These are phyloP conservation scores for Nasonia giraulti DNA, from an alignment of 1,140 invertebrate species.

Conservation along the genomic window DNA sequence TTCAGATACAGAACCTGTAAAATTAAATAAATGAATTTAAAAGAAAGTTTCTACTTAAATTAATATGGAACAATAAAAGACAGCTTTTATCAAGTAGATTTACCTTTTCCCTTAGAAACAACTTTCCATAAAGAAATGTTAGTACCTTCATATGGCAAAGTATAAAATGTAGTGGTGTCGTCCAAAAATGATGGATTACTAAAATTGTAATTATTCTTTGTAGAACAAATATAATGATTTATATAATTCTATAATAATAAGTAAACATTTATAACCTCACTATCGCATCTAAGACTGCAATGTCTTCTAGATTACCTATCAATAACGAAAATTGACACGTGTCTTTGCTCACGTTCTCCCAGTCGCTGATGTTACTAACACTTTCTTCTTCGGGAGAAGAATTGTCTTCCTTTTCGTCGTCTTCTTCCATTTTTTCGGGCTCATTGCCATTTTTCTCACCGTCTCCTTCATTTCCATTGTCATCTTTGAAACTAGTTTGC, in stretches of 20 bases:
- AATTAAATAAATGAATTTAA: not conserved
- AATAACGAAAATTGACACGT: slow-evolving; percentile 89
- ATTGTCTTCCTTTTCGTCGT: slow-evolving; percentile 44
- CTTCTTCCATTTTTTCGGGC: slow-evolving; percentile 39
- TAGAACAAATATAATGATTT: slow-evolving; percentile 40
- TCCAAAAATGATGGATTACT: slow-evolving; percentile 65
- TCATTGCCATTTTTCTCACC: slow-evolving; percentile 31
- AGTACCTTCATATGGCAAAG: slow-evolving; percentile 77
- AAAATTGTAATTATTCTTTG: slow-evolving; percentile 54
- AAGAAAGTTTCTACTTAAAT: slow-evolving; percentile 15
- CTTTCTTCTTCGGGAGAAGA: slow-evolving; percentile 72
- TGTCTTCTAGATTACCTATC: slow-evolving; percentile 91
- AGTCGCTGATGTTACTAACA: slow-evolving; percentile 75
- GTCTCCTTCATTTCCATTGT: slow-evolving; percentile 57
- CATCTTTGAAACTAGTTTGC: slow-evolving; percentile 55
- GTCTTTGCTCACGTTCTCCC: slow-evolving; percentile 90
- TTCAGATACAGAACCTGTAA: slow-evolving; percentile 84
- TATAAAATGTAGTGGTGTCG: slow-evolving; percentile 64
- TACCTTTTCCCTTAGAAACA: slow-evolving; percentile 86
- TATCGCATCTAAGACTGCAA: slow-evolving; percentile 84
- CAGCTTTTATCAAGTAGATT: slow-evolving; percentile 10
- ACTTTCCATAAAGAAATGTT: slow-evolving; percentile 84
- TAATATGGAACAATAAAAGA: not conserved
- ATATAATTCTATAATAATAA: slow-evolving; percentile 55
- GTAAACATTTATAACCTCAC: slow-evolving; percentile 74